phyloP scores from a whole-genome alignment of 2,888 invertebrate genomes.

The Tetragonula carbonaria region DNA sequence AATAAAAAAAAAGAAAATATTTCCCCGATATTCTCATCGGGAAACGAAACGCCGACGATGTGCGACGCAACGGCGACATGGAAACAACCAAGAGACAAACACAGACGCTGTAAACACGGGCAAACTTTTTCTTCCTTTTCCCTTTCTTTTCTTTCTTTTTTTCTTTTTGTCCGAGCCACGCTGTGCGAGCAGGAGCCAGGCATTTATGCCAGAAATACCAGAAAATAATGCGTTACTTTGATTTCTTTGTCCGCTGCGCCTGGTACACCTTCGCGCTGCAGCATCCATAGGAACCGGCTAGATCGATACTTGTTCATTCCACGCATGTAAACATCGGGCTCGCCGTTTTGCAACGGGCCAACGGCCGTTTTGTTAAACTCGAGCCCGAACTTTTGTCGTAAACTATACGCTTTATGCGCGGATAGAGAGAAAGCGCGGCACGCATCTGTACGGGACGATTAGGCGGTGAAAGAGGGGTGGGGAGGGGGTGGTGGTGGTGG shows the following conservation, averaged over 20 bases:
- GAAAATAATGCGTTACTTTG: slow-evolving; percentile 50
- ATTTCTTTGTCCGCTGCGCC: slow-evolving; percentile 50
- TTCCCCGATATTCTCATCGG: no score
- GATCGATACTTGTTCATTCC: slow-evolving; percentile 69
- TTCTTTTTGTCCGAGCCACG: background rate
- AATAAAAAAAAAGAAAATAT: no score
- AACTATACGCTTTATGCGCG: slow-evolving; percentile 75
- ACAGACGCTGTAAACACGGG: no score
- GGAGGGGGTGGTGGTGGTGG: background rate
- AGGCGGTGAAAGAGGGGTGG: slow-evolving; percentile 66
- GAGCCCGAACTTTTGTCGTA: slow-evolving; percentile 73
- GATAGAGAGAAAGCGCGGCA: slow-evolving; percentile 74
- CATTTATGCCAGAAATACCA: slow-evolving; percentile 22
- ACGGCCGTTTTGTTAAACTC: slow-evolving; percentile 71
- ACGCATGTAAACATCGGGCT: slow-evolving; percentile 67
- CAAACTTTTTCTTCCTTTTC: no score
- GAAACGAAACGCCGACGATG: no score
- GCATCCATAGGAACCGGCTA: slow-evolving; percentile 14
- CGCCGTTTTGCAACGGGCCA: slow-evolving; percentile 68
- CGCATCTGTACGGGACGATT: slow-evolving; percentile 83
- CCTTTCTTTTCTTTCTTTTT: no score
- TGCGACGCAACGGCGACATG: no score
- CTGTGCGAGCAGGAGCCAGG: background rate
- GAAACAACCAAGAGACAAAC: no score
- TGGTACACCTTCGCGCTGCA: slow-evolving; percentile 27